A percentile compares a stretch with the other conserved stretches of the same genome.
Conservation (phyloP, 37 sponge, comb jelly and placozoan species). For the Eunapius fragilis region DNA sequence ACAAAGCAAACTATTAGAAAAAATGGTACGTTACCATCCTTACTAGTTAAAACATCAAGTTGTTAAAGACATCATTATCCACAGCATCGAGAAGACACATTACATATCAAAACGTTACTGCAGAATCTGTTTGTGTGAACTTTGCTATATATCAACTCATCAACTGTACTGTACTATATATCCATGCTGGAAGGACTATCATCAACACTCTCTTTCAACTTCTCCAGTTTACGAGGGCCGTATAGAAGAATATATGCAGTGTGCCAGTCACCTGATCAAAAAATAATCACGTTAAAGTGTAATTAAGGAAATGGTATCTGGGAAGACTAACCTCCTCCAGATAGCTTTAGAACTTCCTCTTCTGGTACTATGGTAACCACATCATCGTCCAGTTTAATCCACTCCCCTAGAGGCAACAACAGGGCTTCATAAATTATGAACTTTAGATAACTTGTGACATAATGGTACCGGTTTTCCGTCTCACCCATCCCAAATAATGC, state of each 20-base stretch:
- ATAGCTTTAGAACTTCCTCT: conserved; percentile 92
- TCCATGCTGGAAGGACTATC: neutral
- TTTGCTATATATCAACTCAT: neutral
- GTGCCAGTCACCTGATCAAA: conserved; percentile 93
- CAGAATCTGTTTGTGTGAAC: neutral
- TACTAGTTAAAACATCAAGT: neutral
- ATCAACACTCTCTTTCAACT: conserved; percentile 16
- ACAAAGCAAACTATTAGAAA: neutral
- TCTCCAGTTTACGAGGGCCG: conserved; percentile 64
- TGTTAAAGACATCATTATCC: neutral
- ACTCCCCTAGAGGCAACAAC: conserved; percentile 40
- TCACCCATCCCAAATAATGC: conserved; percentile 95
- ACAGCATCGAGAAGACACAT: neutral
- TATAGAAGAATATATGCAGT: conserved; percentile 95
- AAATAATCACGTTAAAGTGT: neutral
- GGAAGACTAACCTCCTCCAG: conserved; percentile 86
- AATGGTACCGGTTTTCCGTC: conserved; percentile 13
- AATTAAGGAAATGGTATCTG: neutral
- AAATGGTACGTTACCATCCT: neutral
- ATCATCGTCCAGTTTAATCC: conserved; percentile 98
- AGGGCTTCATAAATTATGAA: neutral
- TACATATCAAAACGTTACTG: neutral
- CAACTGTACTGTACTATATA: neutral
- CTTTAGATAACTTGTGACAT: neutral
- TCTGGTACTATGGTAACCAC: conserved; percentile 77